Evolutionary conservation across 2,888 invertebrate species (phyloP).

Genomic region (Platycnemis pennipes): DNA sequence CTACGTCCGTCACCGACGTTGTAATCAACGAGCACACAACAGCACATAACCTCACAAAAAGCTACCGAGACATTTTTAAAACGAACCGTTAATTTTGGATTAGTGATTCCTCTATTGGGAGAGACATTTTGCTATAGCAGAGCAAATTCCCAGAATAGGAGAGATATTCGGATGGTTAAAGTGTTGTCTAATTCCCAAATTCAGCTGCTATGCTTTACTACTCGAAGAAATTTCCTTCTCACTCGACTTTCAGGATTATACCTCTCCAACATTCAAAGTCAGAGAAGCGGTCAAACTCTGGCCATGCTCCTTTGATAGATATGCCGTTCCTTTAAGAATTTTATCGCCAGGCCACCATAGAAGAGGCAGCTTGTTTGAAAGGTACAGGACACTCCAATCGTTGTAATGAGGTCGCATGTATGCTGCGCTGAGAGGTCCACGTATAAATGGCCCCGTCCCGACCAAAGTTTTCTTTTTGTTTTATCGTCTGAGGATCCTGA

Average conservation of each 20-base stretch:
- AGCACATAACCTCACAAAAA: too few relatives aligned
- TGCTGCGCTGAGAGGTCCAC: neutral
- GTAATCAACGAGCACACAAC: too few relatives aligned
- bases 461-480: neutral
- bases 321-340: neutral
- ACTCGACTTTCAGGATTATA: neutral
- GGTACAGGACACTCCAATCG: neutral
- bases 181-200: too few relatives aligned
- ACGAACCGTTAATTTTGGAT: too few relatives aligned
- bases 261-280: neutral
- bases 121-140: too few relatives aligned
- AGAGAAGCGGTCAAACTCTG: neutral
- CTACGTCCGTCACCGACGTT: too few relatives aligned
- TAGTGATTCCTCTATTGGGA: too few relatives aligned
- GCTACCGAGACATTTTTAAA: too few relatives aligned
- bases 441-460: neutral
- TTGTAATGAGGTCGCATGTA: slow-evolving; percentile 11
- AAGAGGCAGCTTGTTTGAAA: neutral
- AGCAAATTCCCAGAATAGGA: too few relatives aligned
- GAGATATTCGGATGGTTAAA: too few relatives aligned
- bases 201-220: too few relatives aligned
- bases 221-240: neutral
- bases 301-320: neutral
- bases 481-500: neutral
- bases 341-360: neutral